Evolutionary conservation across 1,140 invertebrate genomes (phyloP).

Genomic region (Wiebesia pumilae): DNA sequence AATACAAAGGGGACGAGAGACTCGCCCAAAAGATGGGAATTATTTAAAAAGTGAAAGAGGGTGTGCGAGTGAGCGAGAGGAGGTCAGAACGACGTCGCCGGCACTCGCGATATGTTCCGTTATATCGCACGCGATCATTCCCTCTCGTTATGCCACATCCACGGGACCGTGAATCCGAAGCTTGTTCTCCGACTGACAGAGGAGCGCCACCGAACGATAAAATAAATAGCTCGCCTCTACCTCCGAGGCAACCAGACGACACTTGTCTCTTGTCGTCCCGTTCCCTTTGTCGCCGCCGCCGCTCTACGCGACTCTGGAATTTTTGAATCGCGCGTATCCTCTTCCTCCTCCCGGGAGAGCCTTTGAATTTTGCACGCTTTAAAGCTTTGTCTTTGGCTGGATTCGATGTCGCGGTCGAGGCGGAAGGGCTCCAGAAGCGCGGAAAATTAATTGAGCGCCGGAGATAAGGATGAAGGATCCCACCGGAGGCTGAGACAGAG

Average conservation of each 20-base stretch:
- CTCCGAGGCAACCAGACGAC: conserved; percentile 1
- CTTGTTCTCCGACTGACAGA: background rate
- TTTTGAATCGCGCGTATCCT: conserved; percentile 20
- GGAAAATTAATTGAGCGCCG: conserved; percentile 48
- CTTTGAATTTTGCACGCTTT: conserved; percentile 21
- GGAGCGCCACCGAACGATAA: conserved; percentile 58
- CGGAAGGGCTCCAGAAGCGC: background rate
- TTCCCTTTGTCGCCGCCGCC: conserved; percentile 10
- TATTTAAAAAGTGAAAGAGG: conserved; percentile 32
- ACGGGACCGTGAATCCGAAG: background rate
- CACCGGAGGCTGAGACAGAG: background rate
- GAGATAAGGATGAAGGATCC: conserved; percentile 28
- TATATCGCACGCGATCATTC: conserved; percentile 53
- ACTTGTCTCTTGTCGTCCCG: conserved; percentile 17
- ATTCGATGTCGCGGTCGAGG: background rate
- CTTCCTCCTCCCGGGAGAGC: background rate
- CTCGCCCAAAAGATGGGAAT: conserved; percentile 13
- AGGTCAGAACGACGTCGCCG: background rate
- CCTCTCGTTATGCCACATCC: background rate
- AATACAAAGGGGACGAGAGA: conserved; percentile 50
- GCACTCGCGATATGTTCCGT: background rate
- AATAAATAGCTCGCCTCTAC: conserved; percentile 58
- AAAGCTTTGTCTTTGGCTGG: conserved; percentile 7
- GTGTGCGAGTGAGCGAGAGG: background rate
- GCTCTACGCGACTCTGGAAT: conserved; percentile 11